Evolutionary conservation across 2,797 vertebrate species (phyloP).

Genomic region (Poeciliopsis gracilis): DNA sequence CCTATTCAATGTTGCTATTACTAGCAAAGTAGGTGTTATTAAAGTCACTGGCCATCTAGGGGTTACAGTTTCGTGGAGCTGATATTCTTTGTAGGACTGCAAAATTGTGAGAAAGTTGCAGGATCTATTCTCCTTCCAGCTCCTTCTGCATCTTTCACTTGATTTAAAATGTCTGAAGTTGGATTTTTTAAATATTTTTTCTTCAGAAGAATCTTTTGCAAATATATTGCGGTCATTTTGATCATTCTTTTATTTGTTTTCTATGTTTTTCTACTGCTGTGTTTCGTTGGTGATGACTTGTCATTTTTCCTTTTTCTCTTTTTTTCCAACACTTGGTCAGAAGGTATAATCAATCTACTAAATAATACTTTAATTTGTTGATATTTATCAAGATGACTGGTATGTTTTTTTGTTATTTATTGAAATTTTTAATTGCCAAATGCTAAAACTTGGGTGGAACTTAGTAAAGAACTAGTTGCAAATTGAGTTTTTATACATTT

Average conservation of each 20-base stretch:
- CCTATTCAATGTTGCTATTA: not conserved
- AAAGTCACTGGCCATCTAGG: not conserved
- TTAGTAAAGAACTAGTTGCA: not conserved
- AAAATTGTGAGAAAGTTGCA: not conserved
- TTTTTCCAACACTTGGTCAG: not conserved
- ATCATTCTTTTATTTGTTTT: not conserved
- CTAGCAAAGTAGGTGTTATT: not conserved
- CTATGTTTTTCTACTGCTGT: not conserved
- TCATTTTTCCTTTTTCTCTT: not conserved
- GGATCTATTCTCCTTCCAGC: not conserved
- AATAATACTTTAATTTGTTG: not conserved
- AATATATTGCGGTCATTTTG: not conserved
- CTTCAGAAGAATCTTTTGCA: not conserved
- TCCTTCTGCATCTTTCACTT: not conserved
- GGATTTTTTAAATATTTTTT: not conserved
- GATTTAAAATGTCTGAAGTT: not conserved
- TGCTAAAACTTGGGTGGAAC: not conserved
- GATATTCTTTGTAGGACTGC: not conserved
- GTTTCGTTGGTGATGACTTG: not conserved
- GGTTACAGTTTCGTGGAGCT: not conserved
- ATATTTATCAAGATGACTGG: not conserved
- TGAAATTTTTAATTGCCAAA: not conserved
- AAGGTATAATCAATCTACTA: not conserved
- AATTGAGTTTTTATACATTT: not conserved
- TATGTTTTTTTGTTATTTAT: not conserved